Evolutionary conservation across 1,140 invertebrate species (phyloP).

Genomic region (Daktulosphaira vitifoliae): DNA sequence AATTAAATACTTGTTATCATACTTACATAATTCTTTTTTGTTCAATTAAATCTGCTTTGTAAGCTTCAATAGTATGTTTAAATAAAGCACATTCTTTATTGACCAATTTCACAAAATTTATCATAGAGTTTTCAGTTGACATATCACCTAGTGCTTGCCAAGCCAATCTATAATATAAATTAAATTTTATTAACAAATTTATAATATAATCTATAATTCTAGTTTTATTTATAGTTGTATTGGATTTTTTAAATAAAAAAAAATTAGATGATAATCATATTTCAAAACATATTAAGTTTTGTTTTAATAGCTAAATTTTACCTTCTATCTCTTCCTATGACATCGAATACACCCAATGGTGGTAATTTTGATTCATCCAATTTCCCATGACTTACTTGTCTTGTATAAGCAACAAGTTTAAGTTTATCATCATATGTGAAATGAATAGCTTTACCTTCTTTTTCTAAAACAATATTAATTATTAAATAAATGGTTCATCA

Average conservation of each 20-base stretch:
- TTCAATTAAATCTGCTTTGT: conserved; percentile 71
- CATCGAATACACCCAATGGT: conserved; percentile 85
- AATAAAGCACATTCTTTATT: conserved; percentile 82
- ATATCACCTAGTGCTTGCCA: conserved; percentile 88
- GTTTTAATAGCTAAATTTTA: conserved; percentile 39
- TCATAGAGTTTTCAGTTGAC: conserved; percentile 75
- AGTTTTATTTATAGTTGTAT: no score
- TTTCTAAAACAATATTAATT: conserved; percentile 63
- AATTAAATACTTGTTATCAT: no score
- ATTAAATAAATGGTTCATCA: conserved; percentile 34
- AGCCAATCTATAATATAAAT: conserved; percentile 54
- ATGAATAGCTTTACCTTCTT: conserved; percentile 91
- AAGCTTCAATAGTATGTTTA: conserved; percentile 82
- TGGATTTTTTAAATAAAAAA: no score
- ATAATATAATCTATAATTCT: no score
- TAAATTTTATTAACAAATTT: conserved; percentile 3
- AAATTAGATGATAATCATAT: no score
- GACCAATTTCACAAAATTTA: conserved; percentile 79
- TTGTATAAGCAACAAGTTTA: conserved; percentile 80
- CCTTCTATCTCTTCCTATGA: conserved; percentile 86
- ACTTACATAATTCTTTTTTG: conserved; percentile 56
- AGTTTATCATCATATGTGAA: conserved; percentile 89
- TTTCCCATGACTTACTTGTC: conserved; percentile 82
- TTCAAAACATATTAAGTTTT: not conserved
- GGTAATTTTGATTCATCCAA: conserved; percentile 65